Conservation (phyloP, 2,888 invertebrate genomes). For the Eumerus sabulonum region DNA sequence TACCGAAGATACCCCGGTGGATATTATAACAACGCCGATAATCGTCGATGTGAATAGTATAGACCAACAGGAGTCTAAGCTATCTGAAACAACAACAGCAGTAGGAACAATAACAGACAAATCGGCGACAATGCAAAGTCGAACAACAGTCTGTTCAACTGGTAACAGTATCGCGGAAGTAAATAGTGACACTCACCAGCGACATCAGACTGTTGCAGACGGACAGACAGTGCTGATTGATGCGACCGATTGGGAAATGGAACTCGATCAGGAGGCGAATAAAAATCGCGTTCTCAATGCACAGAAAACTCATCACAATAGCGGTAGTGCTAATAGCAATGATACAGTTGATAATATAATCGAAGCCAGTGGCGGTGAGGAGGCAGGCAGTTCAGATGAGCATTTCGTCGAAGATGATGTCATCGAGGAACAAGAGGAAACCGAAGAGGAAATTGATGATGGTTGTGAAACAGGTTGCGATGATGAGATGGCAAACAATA, state of each 20-base stretch:
- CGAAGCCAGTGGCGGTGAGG: slow-evolving; percentile 40
- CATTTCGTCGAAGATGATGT: slow-evolving; percentile 62
- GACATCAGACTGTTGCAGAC: neutral
- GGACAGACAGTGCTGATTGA: slow-evolving; percentile 73
- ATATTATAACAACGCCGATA: slow-evolving; percentile 77
- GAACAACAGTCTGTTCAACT: slow-evolving; percentile 48
- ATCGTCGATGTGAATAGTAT: slow-evolving; percentile 75
- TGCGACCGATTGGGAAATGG: slow-evolving; percentile 82
- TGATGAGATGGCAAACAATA: slow-evolving; percentile 5
- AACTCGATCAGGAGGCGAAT: slow-evolving; percentile 80
- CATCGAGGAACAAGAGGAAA: slow-evolving; percentile 65
- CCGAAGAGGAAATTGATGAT: slow-evolving; percentile 65
- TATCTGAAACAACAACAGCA: slow-evolving; percentile 20
- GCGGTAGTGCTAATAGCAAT: slow-evolving; percentile 14
- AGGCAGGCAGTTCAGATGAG: slow-evolving; percentile 44
- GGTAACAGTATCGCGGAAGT: slow-evolving; percentile 41
- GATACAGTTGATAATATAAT: slow-evolving; percentile 19
- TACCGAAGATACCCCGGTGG: slow-evolving; percentile 82
- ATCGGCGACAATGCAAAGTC: slow-evolving; percentile 64
- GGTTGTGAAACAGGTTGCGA: slow-evolving; percentile 69
- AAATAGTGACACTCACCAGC: slow-evolving; percentile 47
- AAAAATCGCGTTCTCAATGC: slow-evolving; percentile 48
- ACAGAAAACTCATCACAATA: slow-evolving; percentile 55
- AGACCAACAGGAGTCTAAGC: slow-evolving; percentile 38
- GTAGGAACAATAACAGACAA: slow-evolving; percentile 15